Evolutionary conservation across 2,888 invertebrate genomes (phyloP), one percentile per base, ranked within the genome.

Genomic region (Drosophila engyochracea): DNA sequence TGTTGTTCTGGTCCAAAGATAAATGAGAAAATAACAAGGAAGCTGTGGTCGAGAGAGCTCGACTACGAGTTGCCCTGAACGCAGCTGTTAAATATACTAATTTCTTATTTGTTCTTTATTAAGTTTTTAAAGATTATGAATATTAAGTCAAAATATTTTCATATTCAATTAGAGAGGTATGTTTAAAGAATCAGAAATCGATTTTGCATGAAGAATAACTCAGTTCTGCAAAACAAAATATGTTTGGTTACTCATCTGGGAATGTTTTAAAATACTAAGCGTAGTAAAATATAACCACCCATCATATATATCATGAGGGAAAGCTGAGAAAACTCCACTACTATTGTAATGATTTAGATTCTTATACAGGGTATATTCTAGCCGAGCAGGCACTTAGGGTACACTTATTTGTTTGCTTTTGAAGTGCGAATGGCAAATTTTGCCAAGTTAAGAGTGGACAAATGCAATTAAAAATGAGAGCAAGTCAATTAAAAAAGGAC

Each of bases 381-480:
- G 70, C 62, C 35, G 9, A 54, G 4, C 31, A 7, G 1, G 25
- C 7, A 33, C 10, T 41, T 4, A 0, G 0, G 12, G 16, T 10
- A 14, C 41, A 6, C n/a, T 22, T 39, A 28, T 37, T 66, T 51
- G 25, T 33, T 22, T 25, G 28, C 19, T 30, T 55, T 59, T 68
- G 49, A 61, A 54, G 66, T 54, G 75, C 41, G 5, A 7, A 12
- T 25, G n/a, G 2, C 22, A 74, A 55, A 31, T 66, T 49, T 74
- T 63, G 12, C 10, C 22, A 14, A 51, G 7, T 6, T 10, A 28
- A 64, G 52, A 66, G 61, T 47, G 35, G 25, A 67, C 58, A 63
- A 74, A 70, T 76, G 68, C 71, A 83, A 83, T 81, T 81, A 81
- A 83, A 83, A 74, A 57, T 52, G 65, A 69, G 69, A 77, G 70